Percentiles rank a stretch among this genome's conserved stretches.
phyloP scores from a whole-genome alignment of 2,888 invertebrate species.

The Tachina grossa region DNA sequence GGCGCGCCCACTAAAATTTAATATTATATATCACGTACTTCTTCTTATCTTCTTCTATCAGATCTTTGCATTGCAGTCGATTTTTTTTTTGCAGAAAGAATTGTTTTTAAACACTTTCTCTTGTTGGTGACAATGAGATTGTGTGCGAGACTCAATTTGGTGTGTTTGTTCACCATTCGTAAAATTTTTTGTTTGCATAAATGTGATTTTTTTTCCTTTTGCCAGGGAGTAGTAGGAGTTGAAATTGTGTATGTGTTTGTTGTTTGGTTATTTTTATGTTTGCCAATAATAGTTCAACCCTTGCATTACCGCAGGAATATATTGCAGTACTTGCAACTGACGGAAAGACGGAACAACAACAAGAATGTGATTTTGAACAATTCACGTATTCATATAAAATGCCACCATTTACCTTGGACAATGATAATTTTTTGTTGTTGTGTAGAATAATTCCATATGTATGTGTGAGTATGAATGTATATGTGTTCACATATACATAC shows the following conservation, averaged over 20 bases:
- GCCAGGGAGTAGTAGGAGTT: slow-evolving; percentile 15
- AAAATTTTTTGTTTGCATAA: too few relatives aligned
- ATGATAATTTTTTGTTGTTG: background rate
- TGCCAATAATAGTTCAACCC: slow-evolving; percentile 24
- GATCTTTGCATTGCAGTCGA: too few relatives aligned
- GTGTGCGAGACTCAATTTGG: too few relatives aligned
- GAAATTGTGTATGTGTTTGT: slow-evolving; percentile 27
- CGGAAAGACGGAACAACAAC: background rate
- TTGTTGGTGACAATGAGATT: too few relatives aligned
- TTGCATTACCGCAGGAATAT: background rate
- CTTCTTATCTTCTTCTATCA: too few relatives aligned
- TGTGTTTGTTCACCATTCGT: too few relatives aligned
- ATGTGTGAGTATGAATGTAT: background rate
- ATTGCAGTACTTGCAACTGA: slow-evolving; percentile 15
- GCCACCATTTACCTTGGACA: slow-evolving; percentile 31
- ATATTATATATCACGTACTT: too few relatives aligned
- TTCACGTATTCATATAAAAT: slow-evolving; percentile 23
- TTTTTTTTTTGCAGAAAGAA: too few relatives aligned
- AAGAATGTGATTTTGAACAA: slow-evolving; percentile 12
- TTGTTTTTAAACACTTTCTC: too few relatives aligned
- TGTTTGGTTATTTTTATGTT: slow-evolving; percentile 25
- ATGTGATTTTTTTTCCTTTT: background rate
- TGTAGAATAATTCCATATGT: background rate
- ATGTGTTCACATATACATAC: too few relatives aligned
- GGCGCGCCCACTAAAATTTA: too few relatives aligned